Conservation (phyloP, 2,888 invertebrate genomes). For the Sesia apiformis region DNA sequence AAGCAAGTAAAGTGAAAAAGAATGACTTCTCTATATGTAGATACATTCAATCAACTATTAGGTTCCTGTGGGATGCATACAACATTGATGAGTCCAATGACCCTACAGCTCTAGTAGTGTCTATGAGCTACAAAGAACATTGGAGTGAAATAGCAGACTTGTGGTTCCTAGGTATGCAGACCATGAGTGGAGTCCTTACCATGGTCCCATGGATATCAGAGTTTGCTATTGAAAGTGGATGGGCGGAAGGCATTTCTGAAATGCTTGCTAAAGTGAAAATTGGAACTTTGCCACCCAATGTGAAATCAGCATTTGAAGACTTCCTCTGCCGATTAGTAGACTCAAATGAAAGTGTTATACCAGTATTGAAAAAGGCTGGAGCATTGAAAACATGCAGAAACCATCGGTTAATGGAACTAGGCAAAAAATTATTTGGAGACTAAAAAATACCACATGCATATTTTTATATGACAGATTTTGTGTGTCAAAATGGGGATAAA, state of each 20-base stretch:
- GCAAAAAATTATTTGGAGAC: conserved; percentile 90
- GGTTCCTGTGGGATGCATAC: conserved; percentile 95
- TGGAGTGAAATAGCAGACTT: conserved; percentile 94
- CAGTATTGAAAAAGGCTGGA: conserved; percentile 86
- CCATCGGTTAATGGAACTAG: conserved; percentile 91
- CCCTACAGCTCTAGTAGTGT: conserved; percentile 85
- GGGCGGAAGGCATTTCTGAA: conserved; percentile 91
- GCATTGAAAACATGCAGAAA: conserved; percentile 89
- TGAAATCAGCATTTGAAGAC: conserved; percentile 93
- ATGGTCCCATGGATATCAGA: conserved; percentile 92
- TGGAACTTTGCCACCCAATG: conserved; percentile 86
- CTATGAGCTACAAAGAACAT: conserved; percentile 88
- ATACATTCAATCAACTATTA: conserved; percentile 90
- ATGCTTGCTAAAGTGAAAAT: conserved; percentile 88
- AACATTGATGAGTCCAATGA: conserved; percentile 91
- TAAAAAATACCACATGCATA: conserved; percentile 46
- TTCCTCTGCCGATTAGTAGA: conserved; percentile 89
- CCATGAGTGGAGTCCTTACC: conserved; percentile 87
- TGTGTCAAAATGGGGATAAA: too few species aligned
- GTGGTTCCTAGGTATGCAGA: conserved; percentile 96
- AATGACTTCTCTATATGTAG: conserved; percentile 92
- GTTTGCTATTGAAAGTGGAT: conserved; percentile 94
- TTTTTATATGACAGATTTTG: not conserved
- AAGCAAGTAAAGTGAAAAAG: conserved; percentile 86
- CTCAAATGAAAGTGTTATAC: conserved; percentile 82